Percentiles rank a stretch among this genome's conserved stretches.
These are phyloP conservation scores for Catharus bicknelli DNA, from an alignment of 2,113 vertebrate species.

Conservation along the genomic window DNA sequence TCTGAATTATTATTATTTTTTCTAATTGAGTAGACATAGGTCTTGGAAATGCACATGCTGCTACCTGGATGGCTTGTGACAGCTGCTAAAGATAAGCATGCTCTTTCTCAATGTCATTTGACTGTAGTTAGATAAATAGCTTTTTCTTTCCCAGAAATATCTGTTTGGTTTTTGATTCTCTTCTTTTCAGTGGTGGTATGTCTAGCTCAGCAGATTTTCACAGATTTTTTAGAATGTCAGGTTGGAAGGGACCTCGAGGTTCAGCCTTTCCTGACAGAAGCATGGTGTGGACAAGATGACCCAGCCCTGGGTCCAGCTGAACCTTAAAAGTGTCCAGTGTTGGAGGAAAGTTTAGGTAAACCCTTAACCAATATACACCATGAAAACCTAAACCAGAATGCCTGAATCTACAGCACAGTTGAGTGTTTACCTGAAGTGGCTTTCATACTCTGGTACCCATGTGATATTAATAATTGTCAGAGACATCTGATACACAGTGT, in stretches of 20 bases:
- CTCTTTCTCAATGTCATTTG: neutral
- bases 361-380: no score
- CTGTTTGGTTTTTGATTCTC: neutral
- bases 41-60: neutral
- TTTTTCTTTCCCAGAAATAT: neutral
- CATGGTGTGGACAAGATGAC: neutral
- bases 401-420: neutral
- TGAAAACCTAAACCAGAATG: neutral
- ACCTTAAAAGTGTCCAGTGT: neutral
- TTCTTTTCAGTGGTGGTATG: neutral
- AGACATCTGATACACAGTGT: rapidly evolving
- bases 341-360: neutral
- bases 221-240: neutral
- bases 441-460: rapidly evolving
- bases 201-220: neutral
- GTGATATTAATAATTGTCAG: neutral
- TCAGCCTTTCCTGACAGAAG: neutral
- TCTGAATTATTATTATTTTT: neutral
- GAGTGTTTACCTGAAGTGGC: neutral
- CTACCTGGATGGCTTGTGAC: neutral
- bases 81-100: neutral
- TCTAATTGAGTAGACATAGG: neutral
- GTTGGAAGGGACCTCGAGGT: neutral
- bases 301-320: neutral
- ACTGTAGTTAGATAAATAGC: neutral